Evolutionary conservation across 1,140 invertebrate species (phyloP), one percentile per base, ranked within the genome.

Genomic region (Myzus persicae): DNA sequence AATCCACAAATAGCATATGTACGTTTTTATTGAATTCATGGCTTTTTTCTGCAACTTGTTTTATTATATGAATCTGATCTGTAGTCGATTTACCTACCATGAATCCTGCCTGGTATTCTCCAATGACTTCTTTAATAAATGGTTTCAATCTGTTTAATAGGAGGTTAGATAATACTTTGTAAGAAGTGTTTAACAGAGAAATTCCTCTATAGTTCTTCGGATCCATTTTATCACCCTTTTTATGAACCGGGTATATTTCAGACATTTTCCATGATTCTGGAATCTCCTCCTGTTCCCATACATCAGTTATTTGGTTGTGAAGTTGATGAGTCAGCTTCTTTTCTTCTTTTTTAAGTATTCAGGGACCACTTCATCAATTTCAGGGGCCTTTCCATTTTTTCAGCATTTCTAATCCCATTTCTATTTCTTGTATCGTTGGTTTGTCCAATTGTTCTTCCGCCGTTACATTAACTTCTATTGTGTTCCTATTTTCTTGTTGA

Each of bases 281-380:
- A 59, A 59, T 59, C 31, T 59, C 54, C 54, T 31, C 54, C 5
- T 59, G 54, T 6, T 59, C 54, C 54, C 31, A 59, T 3, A 59
- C 31, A 31, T 59, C 54, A 9, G 54, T 59, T 1, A 59, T 59
- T 59, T 31, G 24, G 1, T 59, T 59, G 7, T 59, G 54, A 6
- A 59, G 1, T 59, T 67, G 24, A 85, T 81, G 38, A 42, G 31
- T 26, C 44, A 93, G 40, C 24, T 67, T 93, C 2, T 81, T 48
- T 89, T 6, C 36, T 31, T 59, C 54, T 48, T 90, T n/a, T 36
- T 44, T 93, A 94, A 94, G 91, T 92, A 94, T 24, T 94, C 94
- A 81, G 94, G 93, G 2, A 93, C 85, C 20, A 94, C 94, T 54
- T 93, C 94, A 93, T 94, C 94, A 31, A 54, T 46, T 40, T 94